Evolutionary conservation across 2,113 vertebrate genomes (phyloP), one percentile per base, ranked within the genome.

Genomic region (Pycnonotus jocosus): DNA sequence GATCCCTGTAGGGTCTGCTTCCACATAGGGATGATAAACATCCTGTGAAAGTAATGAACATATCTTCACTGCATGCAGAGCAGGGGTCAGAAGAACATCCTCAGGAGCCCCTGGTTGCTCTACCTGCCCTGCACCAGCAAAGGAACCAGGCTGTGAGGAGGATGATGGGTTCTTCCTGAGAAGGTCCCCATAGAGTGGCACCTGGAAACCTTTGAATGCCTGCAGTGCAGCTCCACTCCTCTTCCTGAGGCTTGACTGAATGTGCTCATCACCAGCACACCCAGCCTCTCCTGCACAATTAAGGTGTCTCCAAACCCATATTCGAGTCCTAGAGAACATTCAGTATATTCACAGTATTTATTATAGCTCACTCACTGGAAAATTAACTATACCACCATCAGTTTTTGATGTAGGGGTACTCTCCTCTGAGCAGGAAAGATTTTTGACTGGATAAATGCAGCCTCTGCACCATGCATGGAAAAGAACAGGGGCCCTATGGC

Each of bases 111-210:
- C 15, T 35, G 30, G 6, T 11, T 68, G 61, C 44, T 90, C 33
- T 45, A 16, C 18, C 8, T 0, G 0, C 37, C 48, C 38, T 28
- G 50, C 60, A 45, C 0, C 0, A 81, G 69, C 0, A 0, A 89
- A 60, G 22, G 31, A 76, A 30, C 15, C 21, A 38, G 50, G 35
- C 33, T 71, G 77, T 33, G 65, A 89, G 69, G 16, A 84, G 42
- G 24, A 84, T n/a, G 42, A 85, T 4, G 25, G 23, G 21, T 8
- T 61, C 57, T 89, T 35, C 73, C 81, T 54, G 35, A 24, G 22
- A 68, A 80, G 20, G 35, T 65, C 33, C 51, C 64, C 40, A 24
- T 18, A 85, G 25, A 24, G 4, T 27, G 53, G 37, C 58, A 90
- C 48, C n/a, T 53, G 57, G 48, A 76, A 89, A 78, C 35, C 40